Percentiles rank a stretch among this genome's conserved stretches.
These are phyloP conservation scores for Chrosomus eos DNA, from an alignment of 2,797 vertebrate genomes.

Conservation along the genomic window DNA sequence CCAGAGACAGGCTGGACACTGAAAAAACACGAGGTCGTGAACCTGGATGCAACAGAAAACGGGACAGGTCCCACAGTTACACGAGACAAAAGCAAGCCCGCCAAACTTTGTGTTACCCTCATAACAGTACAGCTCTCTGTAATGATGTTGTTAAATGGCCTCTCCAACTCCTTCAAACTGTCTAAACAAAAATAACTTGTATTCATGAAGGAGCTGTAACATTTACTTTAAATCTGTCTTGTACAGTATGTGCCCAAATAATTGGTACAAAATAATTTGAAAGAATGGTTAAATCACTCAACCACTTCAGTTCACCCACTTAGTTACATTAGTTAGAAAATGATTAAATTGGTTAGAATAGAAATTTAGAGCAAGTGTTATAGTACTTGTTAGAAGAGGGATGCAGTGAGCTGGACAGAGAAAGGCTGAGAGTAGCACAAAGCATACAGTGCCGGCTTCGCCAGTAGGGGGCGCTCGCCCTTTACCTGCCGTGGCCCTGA, in stretches of 20 bases:
- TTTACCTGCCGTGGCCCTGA: slow-evolving; percentile 93
- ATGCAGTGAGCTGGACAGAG: slow-evolving; percentile 50
- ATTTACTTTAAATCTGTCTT: neutral
- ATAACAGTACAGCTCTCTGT: slow-evolving; percentile 43
- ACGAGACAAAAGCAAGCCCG: slow-evolving; percentile 66
- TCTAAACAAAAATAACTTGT: neutral
- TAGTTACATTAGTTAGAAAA: slow-evolving; percentile 11
- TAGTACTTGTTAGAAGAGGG: slow-evolving; percentile 28
- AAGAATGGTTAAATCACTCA: neutral
- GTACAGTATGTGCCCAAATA: neutral
- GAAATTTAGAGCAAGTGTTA: neutral
- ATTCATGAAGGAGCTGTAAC: neutral
- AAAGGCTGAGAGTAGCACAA: slow-evolving; percentile 70
- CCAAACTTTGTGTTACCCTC: slow-evolving; percentile 63
- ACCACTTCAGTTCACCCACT: neutral
- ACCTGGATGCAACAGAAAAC: slow-evolving; percentile 80
- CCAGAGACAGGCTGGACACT: slow-evolving; percentile 96
- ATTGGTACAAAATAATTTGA: neutral
- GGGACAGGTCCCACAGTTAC: slow-evolving; percentile 69
- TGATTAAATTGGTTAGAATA: slow-evolving; percentile 13
- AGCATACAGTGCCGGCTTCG: slow-evolving; percentile 65
- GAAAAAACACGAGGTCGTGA: slow-evolving; percentile 89
- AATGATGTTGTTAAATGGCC: neutral
- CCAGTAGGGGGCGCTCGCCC: slow-evolving; percentile 41
- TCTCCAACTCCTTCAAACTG: neutral